phyloP scores from a whole-genome alignment of 2,113 vertebrate genomes.

The Carassius auratus region DNA sequence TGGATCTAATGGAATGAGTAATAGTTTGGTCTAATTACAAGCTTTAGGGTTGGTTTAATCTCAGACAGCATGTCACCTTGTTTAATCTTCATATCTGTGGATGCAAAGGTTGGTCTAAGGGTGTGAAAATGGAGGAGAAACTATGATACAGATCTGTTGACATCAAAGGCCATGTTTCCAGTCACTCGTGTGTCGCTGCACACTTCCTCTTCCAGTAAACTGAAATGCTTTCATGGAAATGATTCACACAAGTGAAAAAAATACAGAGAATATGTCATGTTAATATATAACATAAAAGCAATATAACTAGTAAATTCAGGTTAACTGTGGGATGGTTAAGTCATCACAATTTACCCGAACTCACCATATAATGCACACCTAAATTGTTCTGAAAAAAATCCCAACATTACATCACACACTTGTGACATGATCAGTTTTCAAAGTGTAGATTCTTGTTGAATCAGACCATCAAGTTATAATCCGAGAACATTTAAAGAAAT shows the following conservation, averaged over 20 bases:
- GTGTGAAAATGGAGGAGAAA: not conserved
- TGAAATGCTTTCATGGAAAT: not conserved
- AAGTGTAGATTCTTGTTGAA: no score
- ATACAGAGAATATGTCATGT: not conserved
- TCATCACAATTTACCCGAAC: no score
- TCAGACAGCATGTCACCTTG: not conserved
- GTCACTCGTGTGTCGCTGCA: not conserved
- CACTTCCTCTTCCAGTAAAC: not conserved
- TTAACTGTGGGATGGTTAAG: no score
- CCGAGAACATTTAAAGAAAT: no score
- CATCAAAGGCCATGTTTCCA: not conserved
- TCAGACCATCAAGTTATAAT: no score
- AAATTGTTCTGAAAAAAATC: no score
- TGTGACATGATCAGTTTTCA: no score
- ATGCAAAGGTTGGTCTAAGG: not conserved
- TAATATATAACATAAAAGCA: no score
- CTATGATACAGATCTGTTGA: not conserved
- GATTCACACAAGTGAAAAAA: not conserved
- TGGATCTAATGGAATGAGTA: not conserved
- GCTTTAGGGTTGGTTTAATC: not conserved
- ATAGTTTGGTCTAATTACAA: not conserved
- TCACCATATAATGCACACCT: no score
- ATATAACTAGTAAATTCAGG: no score
- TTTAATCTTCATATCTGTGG: not conserved
- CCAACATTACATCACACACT: no score